phyloP scores from a whole-genome alignment of 1,140 invertebrate genomes.

The Monomorium pharaonis region DNA sequence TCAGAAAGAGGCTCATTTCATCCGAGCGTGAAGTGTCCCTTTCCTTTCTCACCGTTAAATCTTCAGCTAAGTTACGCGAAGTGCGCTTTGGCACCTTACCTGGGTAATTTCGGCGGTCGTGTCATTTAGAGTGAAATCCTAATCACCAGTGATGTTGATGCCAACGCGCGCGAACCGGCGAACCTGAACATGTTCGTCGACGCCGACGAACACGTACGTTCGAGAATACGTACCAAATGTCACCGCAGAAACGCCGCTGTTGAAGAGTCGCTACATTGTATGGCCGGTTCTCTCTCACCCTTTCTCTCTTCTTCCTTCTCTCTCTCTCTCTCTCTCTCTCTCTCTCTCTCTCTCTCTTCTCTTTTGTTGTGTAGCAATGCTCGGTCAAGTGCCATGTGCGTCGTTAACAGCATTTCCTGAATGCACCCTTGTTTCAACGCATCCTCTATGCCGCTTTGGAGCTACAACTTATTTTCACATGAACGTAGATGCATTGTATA shows the following conservation, averaged over 20 bases:
- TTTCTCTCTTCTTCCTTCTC: conserved; percentile 1
- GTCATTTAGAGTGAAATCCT: conserved; percentile 2
- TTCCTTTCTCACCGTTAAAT: conserved; percentile 21
- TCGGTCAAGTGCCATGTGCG: conserved; percentile 70
- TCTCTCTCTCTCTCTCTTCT: conserved; percentile 26
- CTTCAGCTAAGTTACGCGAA: conserved; percentile 25
- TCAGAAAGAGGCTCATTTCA: conserved; percentile 25
- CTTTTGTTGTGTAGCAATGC: conserved; percentile 21
- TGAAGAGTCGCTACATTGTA: conserved; percentile 73
- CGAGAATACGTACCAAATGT: conserved; percentile 73
- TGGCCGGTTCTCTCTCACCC: conserved; percentile 57
- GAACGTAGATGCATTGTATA: neutral
- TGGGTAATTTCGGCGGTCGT: conserved; percentile 31
- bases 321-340: conserved; percentile 40
- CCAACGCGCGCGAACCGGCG: conserved; percentile 22
- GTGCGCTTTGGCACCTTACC: neutral
- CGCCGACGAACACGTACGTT: conserved; percentile 68
- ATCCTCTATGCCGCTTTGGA: conserved; percentile 17
- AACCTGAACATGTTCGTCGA: conserved; percentile 58
- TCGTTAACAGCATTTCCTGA: conserved; percentile 70
- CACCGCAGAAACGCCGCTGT: conserved; percentile 64
- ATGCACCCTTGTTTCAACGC: conserved; percentile 32
- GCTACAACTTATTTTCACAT: neutral
- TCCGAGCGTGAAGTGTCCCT: conserved; percentile 8
- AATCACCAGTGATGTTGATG: conserved; percentile 43